Conservation (phyloP, 1,140 invertebrate genomes). For the Eriocheir sinensis region DNA sequence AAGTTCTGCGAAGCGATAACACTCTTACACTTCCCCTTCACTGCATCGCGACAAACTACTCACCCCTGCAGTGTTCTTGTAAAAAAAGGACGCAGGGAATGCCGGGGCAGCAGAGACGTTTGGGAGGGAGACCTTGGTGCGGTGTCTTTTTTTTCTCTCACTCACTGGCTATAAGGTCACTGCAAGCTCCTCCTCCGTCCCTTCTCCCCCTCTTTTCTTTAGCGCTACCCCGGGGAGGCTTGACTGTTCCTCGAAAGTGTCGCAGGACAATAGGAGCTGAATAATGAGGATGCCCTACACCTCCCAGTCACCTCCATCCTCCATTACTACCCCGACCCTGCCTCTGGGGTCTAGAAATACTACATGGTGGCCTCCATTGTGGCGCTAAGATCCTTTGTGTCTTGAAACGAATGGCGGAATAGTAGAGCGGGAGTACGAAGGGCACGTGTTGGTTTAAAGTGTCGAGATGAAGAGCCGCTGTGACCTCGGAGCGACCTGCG, state of each 20-base stretch:
- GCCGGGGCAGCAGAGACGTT: neutral
- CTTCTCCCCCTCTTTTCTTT: too few species aligned
- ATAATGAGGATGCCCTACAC: neutral
- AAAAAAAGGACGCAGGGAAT: neutral
- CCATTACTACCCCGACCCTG: neutral
- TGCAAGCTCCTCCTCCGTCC: neutral
- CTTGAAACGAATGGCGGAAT: neutral
- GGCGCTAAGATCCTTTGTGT: neutral
- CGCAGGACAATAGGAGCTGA: neutral
- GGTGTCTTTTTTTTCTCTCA: neutral
- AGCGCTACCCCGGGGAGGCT: too few species aligned
- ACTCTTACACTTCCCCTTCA: neutral
- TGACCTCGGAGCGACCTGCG: neutral
- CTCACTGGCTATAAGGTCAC: neutral
- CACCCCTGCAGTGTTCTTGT: neutral
- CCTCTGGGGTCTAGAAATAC: neutral
- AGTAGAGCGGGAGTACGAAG: neutral
- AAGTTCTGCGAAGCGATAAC: too few species aligned
- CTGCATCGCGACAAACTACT: neutral
- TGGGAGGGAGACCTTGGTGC: neutral
- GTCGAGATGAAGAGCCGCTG: neutral
- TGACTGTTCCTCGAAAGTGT: neutral
- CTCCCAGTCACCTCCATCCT: conserved; percentile 8
- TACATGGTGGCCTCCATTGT: neutral
- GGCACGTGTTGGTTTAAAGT: neutral